These are phyloP conservation scores for Falcunculus frontatus DNA, from an alignment of 2,113 vertebrate species.

Conservation along the genomic window DNA sequence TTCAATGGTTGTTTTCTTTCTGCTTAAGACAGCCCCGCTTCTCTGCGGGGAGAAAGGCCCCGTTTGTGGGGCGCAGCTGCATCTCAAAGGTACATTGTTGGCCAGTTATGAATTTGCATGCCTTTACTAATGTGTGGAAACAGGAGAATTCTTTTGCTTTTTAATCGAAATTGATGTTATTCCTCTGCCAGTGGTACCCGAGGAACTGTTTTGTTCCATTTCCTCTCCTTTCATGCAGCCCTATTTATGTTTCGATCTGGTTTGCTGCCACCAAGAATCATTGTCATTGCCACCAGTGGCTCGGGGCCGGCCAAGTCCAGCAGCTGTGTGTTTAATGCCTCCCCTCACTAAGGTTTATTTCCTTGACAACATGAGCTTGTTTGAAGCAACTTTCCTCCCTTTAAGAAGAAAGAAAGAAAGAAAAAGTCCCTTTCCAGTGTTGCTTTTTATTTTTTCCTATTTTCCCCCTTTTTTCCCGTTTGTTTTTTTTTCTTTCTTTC, in stretches of 20 bases:
- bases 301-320: conserved; percentile 76
- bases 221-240: conserved; percentile 79
- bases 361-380: conserved; percentile 80
- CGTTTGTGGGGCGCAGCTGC: conserved; percentile 79
- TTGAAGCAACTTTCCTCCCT: conserved; percentile 66
- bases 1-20: conserved; percentile 77
- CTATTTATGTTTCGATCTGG: conserved; percentile 79
- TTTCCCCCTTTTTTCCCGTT: neutral
- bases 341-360: conserved; percentile 75
- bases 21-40: conserved; percentile 74
- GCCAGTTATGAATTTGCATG: conserved; percentile 78
- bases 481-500: too few relatives aligned
- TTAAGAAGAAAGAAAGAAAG: neutral
- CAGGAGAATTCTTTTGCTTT: conserved; percentile 76
- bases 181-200: conserved; percentile 79
- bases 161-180: conserved; percentile 80
- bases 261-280: conserved; percentile 75
- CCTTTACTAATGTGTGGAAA: conserved; percentile 77
- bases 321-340: conserved; percentile 86
- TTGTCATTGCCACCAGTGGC: conserved; percentile 73
- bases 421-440: neutral
- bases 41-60: conserved; percentile 72
- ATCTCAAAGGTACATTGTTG: conserved; percentile 81
- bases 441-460: neutral
- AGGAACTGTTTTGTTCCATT: conserved; percentile 80